Evolutionary conservation across 2,113 vertebrate genomes (phyloP), one percentile per base, ranked within the genome.

Genomic region (Hemibagrus wyckioides): DNA sequence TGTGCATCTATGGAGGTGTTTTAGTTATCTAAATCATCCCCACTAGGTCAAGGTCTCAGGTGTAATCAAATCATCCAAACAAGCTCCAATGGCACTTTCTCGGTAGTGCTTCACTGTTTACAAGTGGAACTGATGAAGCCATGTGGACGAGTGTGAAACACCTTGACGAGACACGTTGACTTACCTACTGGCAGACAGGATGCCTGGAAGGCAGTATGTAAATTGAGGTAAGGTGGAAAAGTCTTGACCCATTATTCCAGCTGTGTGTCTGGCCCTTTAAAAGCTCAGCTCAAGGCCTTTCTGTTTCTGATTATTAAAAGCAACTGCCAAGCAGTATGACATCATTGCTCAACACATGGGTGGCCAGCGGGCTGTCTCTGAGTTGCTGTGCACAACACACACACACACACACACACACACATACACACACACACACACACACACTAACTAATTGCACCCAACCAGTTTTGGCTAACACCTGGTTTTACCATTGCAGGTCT

Each of bases 251-350:
- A 59, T 59, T 82, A 82, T 82, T 88, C 63, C 87, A 85, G 77
- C 61, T 86, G 81, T 87, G 83, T 11, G 85, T 41, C 92, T 95
- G 92, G 89, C 91, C 89, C 95, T 95, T 95, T 95, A 96, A 95
- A 84, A 93, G 91, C 89, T 92, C 67, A 30, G 75, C 91, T 89
- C 76, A 76, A 88, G 79, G 88, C 88, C 90, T 89, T 92, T 91
- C 93, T 93, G 91, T 93, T 94, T 94, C 91, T 92, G 92, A 94
- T 93, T 96, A 96, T 95, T 95, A 95, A 95, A 94, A 93, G 95
- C 91, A 95, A 94, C 93, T 86, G 90, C 91, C 86, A 84, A 92
- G 91, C 91, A 79, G 89, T 90, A 94, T 95, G 95, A 95, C 95
- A 95, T 95, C 95, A 95, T 90, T 63, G 81, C 91, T 94, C 90